These are phyloP conservation scores for Falco columbarius DNA, from an alignment of 2,797 vertebrate species.

Conservation along the genomic window DNA sequence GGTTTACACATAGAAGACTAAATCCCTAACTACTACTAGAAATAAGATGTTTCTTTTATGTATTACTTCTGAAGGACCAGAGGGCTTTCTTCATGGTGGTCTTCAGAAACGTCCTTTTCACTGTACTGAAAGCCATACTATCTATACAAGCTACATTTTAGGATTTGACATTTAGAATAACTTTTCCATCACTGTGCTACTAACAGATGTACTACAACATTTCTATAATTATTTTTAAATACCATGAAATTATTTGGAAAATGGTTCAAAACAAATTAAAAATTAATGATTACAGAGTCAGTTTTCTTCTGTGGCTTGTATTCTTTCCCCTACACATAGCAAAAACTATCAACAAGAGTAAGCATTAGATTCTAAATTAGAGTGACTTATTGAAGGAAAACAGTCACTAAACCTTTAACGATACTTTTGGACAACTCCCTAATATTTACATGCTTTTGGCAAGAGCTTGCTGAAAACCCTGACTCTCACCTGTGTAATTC, in stretches of 20 bases:
- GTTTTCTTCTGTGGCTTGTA: slow-evolving; percentile 31
- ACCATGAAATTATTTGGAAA: not conserved
- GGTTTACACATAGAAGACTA: not conserved
- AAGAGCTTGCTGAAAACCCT: not conserved
- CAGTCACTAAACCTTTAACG: not conserved
- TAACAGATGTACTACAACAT: not conserved
- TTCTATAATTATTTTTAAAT: slow-evolving; percentile 11
- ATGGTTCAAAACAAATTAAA: slow-evolving; percentile 61
- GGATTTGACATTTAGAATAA: not conserved
- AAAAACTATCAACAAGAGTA: slow-evolving; percentile 2
- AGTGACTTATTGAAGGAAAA: slow-evolving; percentile 23
- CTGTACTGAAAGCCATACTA: not conserved
- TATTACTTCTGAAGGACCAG: not conserved
- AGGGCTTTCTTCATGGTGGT: not conserved
- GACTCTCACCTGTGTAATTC: not conserved
- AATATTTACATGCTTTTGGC: slow-evolving; percentile 27
- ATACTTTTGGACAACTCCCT: slow-evolving; percentile 24
- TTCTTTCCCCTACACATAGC: slow-evolving; percentile 36
- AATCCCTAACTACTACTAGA: not conserved
- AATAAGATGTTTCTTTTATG: not conserved
- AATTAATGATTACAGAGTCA: slow-evolving; percentile 34
- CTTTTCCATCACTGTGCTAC: not conserved
- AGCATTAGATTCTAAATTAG: slow-evolving; percentile 53
- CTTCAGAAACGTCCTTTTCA: not conserved
- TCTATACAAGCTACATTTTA: not conserved